Conservation (phyloP, 2,113 vertebrate genomes). For the Falcunculus frontatus region DNA sequence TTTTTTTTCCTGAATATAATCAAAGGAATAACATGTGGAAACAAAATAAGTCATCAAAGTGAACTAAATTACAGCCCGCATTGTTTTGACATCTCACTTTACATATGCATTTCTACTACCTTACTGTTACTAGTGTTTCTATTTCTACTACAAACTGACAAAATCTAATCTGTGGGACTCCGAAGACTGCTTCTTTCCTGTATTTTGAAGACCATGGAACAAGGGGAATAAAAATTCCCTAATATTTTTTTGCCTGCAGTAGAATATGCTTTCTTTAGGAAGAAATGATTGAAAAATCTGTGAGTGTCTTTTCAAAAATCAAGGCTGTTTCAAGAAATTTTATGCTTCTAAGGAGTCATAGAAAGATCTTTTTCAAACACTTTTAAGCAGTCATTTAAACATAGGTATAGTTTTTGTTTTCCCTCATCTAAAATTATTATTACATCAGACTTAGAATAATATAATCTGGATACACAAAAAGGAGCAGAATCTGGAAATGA, state of each 20-base stretch:
- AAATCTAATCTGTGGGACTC: neutral
- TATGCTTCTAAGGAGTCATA: neutral
- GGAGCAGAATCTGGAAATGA: neutral
- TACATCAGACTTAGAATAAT: neutral
- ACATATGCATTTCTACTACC: neutral
- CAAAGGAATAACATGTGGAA: neutral
- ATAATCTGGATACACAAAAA: neutral
- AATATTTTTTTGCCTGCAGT: no score
- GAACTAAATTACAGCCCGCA: neutral
- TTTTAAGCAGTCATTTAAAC: neutral
- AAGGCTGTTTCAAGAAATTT: neutral
- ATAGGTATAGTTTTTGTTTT: neutral
- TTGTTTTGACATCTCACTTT: neutral
- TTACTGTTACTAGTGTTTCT: neutral
- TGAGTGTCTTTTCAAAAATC: neutral
- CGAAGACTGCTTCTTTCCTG: neutral
- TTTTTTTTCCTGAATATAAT: neutral
- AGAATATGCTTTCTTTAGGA: neutral
- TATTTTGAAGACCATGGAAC: neutral
- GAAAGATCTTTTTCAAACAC: neutral
- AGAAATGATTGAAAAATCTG: neutral
- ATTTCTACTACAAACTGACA: neutral
- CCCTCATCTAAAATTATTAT: neutral
- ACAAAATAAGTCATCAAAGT: neutral
- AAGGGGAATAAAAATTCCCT: neutral